phyloP scores from a whole-genome alignment of 2,888 invertebrate genomes.

The Chrysolina oricalcia region DNA sequence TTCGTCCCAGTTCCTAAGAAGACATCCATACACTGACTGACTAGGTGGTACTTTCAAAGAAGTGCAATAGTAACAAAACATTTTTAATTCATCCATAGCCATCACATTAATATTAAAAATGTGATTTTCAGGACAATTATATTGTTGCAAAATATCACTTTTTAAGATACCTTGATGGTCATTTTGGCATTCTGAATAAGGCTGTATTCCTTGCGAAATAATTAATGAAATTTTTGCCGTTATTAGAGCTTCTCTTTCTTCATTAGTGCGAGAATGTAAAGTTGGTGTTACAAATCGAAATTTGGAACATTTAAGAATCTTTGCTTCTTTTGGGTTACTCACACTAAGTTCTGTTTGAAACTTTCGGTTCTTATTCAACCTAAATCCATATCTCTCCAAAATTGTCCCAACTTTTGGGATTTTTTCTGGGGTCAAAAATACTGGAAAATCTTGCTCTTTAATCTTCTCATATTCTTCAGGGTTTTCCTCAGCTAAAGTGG shows the following conservation, averaged over 20 bases:
- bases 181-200: neutral
- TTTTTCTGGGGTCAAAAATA: slow-evolving; percentile 49
- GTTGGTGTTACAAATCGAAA: slow-evolving; percentile 67
- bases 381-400: slow-evolving; percentile 79
- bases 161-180: slow-evolving; percentile 28
- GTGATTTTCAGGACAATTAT: slow-evolving; percentile 29
- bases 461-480: slow-evolving; percentile 40
- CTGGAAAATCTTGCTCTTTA: slow-evolving; percentile 43
- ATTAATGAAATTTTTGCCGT: slow-evolving; percentile 64
- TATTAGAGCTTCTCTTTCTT: slow-evolving; percentile 65
- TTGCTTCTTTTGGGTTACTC: slow-evolving; percentile 41
- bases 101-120: slow-evolving; percentile 46
- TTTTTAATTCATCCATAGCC: slow-evolving; percentile 46
- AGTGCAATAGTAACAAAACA: slow-evolving; percentile 17
- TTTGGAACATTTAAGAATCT: slow-evolving; percentile 62
- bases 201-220: slow-evolving; percentile 50
- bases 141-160: slow-evolving; percentile 51
- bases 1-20: slow-evolving; percentile 77
- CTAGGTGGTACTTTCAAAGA: slow-evolving; percentile 68
- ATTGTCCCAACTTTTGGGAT: slow-evolving; percentile 71
- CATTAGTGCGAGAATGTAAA: slow-evolving; percentile 64
- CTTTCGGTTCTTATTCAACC: slow-evolving; percentile 55
- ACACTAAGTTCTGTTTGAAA: slow-evolving; percentile 35
- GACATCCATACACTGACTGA: slow-evolving; percentile 69
- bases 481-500: slow-evolving; percentile 67